Conservation (phyloP, 1,140 invertebrate genomes). For the Apis laboriosa region DNA sequence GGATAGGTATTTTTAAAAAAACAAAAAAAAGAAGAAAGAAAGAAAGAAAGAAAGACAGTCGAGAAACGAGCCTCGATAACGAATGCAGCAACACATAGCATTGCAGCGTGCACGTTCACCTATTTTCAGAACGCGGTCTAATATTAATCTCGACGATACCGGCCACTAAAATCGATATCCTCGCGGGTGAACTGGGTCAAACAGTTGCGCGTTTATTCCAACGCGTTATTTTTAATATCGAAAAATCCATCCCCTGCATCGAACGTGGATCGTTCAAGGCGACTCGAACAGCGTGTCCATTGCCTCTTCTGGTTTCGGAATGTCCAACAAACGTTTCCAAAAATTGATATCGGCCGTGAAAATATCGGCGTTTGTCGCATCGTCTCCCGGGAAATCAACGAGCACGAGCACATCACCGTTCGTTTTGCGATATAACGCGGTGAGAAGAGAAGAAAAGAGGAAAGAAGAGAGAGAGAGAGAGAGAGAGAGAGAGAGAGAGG, state of each 20-base stretch:
- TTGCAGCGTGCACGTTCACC: slow-evolving; percentile 33
- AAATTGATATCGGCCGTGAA: too few relatives aligned
- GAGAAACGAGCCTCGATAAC: not conserved
- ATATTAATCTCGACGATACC: slow-evolving; percentile 44
- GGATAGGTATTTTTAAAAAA: not conserved
- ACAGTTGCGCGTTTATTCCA: slow-evolving; percentile 43
- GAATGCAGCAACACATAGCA: slow-evolving; percentile 11
- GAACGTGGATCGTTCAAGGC: not conserved
- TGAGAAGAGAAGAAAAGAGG: not conserved
- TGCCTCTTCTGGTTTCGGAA: too few relatives aligned
- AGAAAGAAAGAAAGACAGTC: not conserved
- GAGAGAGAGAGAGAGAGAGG: not conserved
- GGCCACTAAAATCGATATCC: slow-evolving; percentile 49
- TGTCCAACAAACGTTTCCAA: too few relatives aligned
- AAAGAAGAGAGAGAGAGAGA: not conserved
- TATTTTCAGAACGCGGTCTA: slow-evolving; percentile 47
- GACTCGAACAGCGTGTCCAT: not conserved
- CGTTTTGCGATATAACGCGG: too few relatives aligned
- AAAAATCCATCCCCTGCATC: slow-evolving; percentile 8
- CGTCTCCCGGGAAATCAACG: too few relatives aligned
- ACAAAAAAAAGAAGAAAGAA: too few relatives aligned
- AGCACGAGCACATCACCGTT: too few relatives aligned
- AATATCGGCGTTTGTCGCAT: too few relatives aligned
- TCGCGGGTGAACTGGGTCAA: slow-evolving; percentile 35
- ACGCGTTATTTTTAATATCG: slow-evolving; percentile 49